These are phyloP conservation scores for Coregonus sp. DNA, from an alignment of 2,797 vertebrate species.

Conservation along the genomic window DNA sequence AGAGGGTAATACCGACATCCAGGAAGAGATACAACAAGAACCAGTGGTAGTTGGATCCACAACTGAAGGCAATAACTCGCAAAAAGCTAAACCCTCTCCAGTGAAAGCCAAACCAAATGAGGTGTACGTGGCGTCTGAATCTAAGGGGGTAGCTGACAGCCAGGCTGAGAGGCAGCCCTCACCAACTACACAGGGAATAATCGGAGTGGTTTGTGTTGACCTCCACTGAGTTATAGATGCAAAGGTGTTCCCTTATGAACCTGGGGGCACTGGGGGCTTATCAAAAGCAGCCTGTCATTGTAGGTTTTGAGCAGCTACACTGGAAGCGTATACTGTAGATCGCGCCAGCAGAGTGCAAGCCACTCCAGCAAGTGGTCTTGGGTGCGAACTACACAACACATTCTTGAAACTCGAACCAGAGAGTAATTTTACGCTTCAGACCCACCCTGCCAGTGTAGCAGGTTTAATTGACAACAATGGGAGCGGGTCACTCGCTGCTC, in stretches of 20 bases:
- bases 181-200: neutral
- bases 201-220: neutral
- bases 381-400: neutral
- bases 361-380: neutral
- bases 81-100: neutral
- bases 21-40: slow-evolving; percentile 10
- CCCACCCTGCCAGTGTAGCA: no score
- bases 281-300: no score
- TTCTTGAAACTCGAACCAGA: no score
- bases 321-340: no score
- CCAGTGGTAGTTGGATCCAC: neutral
- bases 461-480: no score
- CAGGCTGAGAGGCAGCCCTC: neutral
- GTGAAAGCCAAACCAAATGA: slow-evolving; percentile 12
- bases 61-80: neutral
- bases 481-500: no score
- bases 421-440: no score
- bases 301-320: no score
- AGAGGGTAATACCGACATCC: slow-evolving; percentile 18
- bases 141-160: neutral
- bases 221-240: no score
- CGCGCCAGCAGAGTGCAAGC: no score
- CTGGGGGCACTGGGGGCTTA: no score
- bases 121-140: neutral
- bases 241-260: no score